phyloP scores from a whole-genome alignment of 2,797 vertebrate genomes.

The Petrocephalus schoutedeni region DNA sequence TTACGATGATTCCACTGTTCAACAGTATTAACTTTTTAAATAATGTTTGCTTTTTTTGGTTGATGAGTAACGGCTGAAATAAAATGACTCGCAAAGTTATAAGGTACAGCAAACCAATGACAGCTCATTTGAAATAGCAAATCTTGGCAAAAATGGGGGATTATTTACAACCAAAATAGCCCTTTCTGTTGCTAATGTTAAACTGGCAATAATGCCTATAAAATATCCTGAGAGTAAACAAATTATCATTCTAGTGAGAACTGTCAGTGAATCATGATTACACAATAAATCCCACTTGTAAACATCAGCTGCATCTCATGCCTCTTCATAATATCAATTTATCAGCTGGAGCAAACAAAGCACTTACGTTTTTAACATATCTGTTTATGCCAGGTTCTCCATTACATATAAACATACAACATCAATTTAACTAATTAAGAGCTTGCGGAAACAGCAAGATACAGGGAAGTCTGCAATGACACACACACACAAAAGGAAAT shows the following conservation, averaged over 20 bases:
- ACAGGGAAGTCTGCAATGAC: not conserved
- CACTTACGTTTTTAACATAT: slow-evolving; percentile 49
- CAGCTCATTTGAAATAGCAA: not conserved
- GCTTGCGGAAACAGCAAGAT: not conserved
- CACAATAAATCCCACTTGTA: not conserved
- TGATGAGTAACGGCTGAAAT: not conserved
- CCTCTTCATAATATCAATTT: slow-evolving; percentile 2
- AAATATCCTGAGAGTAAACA: not conserved
- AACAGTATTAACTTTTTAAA: too few relatives aligned
- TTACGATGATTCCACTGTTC: not conserved
- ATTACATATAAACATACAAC: slow-evolving; percentile 43
- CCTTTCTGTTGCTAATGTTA: not conserved
- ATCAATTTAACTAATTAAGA: not conserved
- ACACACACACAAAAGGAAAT: not conserved
- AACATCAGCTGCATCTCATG: not conserved
- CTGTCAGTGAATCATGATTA: slow-evolving; percentile 42
- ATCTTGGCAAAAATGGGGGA: not conserved
- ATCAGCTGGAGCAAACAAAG: not conserved
- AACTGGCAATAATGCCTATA: not conserved
- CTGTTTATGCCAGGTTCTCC: slow-evolving; percentile 49
- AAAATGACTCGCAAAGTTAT: not conserved
- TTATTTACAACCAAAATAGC: not conserved
- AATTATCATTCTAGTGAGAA: slow-evolving; percentile 49
- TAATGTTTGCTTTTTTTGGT: not conserved
- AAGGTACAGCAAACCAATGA: not conserved